These are phyloP conservation scores for Microctonus aethiopoides DNA, from an alignment of 2,888 invertebrate genomes.

Conservation along the genomic window DNA sequence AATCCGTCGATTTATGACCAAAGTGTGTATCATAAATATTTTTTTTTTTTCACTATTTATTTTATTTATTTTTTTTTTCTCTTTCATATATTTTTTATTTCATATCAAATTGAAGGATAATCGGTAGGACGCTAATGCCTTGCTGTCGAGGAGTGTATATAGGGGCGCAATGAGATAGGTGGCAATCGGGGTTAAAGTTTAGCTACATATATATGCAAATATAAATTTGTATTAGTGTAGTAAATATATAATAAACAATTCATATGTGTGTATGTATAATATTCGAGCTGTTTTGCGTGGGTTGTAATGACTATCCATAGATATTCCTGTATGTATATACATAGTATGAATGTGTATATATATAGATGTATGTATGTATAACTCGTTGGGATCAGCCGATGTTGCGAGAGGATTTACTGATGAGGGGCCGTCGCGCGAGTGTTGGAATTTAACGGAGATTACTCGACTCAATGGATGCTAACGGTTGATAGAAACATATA, in stretches of 20 bases:
- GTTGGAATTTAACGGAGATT: slow-evolving; percentile 9
- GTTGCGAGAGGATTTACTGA: slow-evolving; percentile 2
- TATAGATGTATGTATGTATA: not conserved
- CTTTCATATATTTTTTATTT: slow-evolving; percentile 34
- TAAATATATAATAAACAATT: no score
- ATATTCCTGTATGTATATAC: no score
- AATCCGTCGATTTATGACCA: slow-evolving; percentile 64
- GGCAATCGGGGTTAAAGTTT: slow-evolving; percentile 41
- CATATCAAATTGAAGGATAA: slow-evolving; percentile 48
- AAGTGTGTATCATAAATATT: slow-evolving; percentile 52
- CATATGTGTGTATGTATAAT: not conserved
- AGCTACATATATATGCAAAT: not conserved
- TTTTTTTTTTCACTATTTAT: not conserved
- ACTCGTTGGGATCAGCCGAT: not conserved
- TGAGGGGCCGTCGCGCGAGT: not conserved
- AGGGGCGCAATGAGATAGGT: slow-evolving; percentile 38
- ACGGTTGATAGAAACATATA: slow-evolving; percentile 6
- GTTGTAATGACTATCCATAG: no score
- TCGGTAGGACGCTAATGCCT: slow-evolving; percentile 43
- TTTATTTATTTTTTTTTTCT: not conserved
- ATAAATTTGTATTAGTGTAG: not conserved
- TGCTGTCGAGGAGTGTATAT: slow-evolving; percentile 18
- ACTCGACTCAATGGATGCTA: slow-evolving; percentile 9
- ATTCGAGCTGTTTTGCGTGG: slow-evolving; percentile 3
- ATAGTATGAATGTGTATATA: no score